Evolutionary conservation across 2,797 vertebrate species (phyloP), one percentile per base, ranked within the genome.

Genomic region (Sciaenops ocellatus): DNA sequence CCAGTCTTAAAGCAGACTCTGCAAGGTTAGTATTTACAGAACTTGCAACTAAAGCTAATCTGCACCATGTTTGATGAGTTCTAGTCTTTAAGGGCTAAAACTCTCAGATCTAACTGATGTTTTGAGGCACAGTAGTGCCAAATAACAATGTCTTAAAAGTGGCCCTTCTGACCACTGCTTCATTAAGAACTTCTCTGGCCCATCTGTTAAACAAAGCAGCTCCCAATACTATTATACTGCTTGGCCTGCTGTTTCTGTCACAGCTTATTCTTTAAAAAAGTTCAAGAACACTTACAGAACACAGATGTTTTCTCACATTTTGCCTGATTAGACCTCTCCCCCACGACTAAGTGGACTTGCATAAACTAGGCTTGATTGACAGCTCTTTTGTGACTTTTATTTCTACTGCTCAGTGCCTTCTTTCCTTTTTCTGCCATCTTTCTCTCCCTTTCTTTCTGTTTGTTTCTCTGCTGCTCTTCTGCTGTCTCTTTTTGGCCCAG

Each of bases 281-380:
- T 38, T 63, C 46, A 57, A 67, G 54, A 54, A 16, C 54, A 69
- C 34, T 20, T 48, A 38, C 34, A 2, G 8, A 59, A 50, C 56
- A 68, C 73, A 78, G 63, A 76, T 80, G 57, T 77, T 84, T 87
- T 79, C 60, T 73, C 52, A 67, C 57, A 47, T 69, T 83, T 60
- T 38, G 52, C 48, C 44, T 78, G 76, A 89, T 78, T 74, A 72
- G 66, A 50, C 57, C 9, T 72, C 42, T 73, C 68, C 75, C 72
- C 50, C 24, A 81, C 69, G 80, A 88, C 63, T 46, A 20, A 69
- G 42, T 9, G 6, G 54, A 68, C 59, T 47, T 57, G 50, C 20
- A 56, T 52, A 72, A 67, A 60, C 18, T 26, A 30, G 64, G 26
- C 16, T 57, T 74, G 79, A 85, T 28, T 63, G 78, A 75, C 67